Percentiles rank a stretch among this genome's conserved stretches.
phyloP scores from a whole-genome alignment of 1,140 invertebrate genomes.

The Pemphigus obesinymphae region DNA sequence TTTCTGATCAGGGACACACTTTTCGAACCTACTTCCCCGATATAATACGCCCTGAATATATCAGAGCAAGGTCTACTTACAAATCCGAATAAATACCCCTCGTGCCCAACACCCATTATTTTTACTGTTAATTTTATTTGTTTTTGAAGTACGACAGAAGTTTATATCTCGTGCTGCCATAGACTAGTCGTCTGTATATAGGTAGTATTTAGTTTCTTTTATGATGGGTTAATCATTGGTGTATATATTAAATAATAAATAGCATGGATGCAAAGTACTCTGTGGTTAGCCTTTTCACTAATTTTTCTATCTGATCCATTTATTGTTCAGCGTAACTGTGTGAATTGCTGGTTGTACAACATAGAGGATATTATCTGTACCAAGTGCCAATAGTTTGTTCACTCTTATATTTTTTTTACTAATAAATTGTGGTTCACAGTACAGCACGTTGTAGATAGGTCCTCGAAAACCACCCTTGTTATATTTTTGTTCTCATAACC shows the following conservation, averaged over 20 bases:
- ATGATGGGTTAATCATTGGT: background rate
- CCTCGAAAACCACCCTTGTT: conserved; percentile 41
- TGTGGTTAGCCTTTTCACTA: conserved; percentile 40
- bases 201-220: conserved; percentile 28
- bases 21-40: too few relatives aligned
- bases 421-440: conserved; percentile 41
- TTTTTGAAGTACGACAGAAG: too few relatives aligned
- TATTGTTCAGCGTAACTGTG: conserved; percentile 37
- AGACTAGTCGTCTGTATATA: conserved; percentile 35
- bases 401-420: conserved; percentile 23
- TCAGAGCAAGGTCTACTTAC: too few relatives aligned
- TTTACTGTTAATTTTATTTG: too few relatives aligned
- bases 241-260: conserved; percentile 35
- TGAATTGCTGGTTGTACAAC: conserved; percentile 36
- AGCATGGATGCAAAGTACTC: background rate
- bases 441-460: conserved; percentile 42
- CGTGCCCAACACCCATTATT: too few relatives aligned
- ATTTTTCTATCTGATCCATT: conserved; percentile 27
- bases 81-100: too few relatives aligned
- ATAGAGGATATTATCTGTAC: conserved; percentile 20
- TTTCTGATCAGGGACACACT: too few relatives aligned
- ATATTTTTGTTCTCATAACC: conserved; percentile 41
- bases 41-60: too few relatives aligned
- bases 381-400: conserved; percentile 20
- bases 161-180: background rate